Conservation (phyloP, 2,797 vertebrate species). For the Melanotaenia trifasciata region DNA sequence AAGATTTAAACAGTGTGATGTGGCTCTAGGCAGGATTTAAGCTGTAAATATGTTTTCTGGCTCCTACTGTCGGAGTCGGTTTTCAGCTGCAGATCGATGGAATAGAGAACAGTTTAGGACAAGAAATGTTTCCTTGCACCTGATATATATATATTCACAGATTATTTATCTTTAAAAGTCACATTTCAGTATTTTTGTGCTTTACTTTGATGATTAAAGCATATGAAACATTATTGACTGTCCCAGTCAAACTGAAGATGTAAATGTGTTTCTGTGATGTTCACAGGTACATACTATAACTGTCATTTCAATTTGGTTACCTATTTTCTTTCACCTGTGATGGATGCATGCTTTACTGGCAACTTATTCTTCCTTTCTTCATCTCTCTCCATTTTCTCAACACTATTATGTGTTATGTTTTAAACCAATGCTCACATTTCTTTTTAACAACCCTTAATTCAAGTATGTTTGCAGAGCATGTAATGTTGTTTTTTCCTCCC, state of each 20-base stretch:
- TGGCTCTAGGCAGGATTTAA: not conserved
- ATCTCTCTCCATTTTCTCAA: constrained; percentile 14
- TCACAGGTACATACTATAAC: not conserved
- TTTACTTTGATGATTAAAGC: not conserved
- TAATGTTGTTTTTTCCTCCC: constrained; percentile 30
- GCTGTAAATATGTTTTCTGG: not conserved
- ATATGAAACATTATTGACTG: constrained; percentile 1
- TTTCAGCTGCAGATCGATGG: not conserved
- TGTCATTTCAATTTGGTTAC: not conserved
- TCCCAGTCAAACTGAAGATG: not conserved
- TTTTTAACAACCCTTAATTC: constrained; percentile 56
- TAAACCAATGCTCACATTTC: constrained; percentile 12
- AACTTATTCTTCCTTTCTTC: constrained; percentile 2
- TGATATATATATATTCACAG: no score
- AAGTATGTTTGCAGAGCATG: constrained; percentile 54
- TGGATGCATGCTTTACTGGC: not conserved
- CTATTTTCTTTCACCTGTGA: not conserved
- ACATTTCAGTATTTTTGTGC: not conserved
- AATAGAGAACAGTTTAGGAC: not conserved
- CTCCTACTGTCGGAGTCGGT: not conserved
- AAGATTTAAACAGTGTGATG: not conserved
- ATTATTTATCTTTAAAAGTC: not conserved
- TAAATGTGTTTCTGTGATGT: not conserved
- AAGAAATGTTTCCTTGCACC: not conserved
- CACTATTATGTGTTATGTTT: constrained; percentile 23